Conservation (phyloP, 2,888 invertebrate genomes). For the Pseudococcus jackbeardsleyi region DNA sequence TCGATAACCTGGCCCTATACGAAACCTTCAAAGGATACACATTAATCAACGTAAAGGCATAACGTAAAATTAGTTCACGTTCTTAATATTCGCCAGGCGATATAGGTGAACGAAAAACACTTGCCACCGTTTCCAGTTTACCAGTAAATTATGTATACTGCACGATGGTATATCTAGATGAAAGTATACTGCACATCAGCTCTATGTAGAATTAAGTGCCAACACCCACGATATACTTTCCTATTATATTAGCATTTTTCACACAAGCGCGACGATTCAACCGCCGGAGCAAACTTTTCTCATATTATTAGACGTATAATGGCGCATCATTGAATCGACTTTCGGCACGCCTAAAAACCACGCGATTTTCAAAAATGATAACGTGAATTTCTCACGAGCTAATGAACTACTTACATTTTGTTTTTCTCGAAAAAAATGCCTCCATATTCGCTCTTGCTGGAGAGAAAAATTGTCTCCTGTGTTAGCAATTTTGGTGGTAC, state of each 20-base stretch:
- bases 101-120: neutral
- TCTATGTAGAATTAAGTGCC: neutral
- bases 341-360: constrained; percentile 33
- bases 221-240: constrained; percentile 34
- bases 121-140: neutral
- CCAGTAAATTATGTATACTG: neutral
- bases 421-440: neutral
- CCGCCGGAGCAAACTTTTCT: neutral
- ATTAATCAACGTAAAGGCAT: neutral
- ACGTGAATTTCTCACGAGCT: constrained; percentile 1
- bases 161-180: neutral
- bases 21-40: neutral
- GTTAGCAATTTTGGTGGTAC: no score
- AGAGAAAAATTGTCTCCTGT: no score
- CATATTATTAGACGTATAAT: constrained; percentile 7
- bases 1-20: neutral
- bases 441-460: no score
- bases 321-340: neutral
- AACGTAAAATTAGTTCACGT: neutral
- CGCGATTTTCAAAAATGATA: constrained; percentile 24
- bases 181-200: neutral
- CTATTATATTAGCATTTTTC: constrained; percentile 29
- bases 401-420: neutral
- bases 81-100: neutral
- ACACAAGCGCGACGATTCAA: neutral